These are phyloP conservation scores for Zonitis immaculata DNA, from an alignment of 2,888 invertebrate species.

Conservation along the genomic window DNA sequence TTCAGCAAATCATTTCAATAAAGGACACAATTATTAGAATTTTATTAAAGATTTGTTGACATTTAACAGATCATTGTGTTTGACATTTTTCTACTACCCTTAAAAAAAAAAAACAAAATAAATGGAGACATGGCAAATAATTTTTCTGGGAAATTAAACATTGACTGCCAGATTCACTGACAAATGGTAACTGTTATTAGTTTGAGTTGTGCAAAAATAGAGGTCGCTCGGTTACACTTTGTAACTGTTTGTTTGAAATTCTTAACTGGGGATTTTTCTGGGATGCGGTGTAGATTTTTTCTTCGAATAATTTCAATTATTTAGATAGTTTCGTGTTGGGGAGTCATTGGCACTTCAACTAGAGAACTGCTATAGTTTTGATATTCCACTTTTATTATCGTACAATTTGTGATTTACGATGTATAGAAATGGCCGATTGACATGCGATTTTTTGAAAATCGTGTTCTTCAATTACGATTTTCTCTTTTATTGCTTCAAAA, in stretches of 20 bases:
- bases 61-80: conserved; percentile 1
- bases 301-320: background rate
- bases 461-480: background rate
- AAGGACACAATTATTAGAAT: background rate
- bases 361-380: background rate
- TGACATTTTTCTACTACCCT: conserved; percentile 7
- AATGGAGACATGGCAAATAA: no score
- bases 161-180: no score
- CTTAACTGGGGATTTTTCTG: no score
- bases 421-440: background rate
- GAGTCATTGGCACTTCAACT: background rate
- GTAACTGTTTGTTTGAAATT: no score
- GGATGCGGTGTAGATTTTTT: no score
- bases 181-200: no score
- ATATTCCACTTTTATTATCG: background rate
- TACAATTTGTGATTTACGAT: background rate
- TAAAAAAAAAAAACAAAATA: no score
- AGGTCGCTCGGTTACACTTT: no score
- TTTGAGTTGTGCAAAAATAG: no score
- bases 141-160: no score
- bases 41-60: background rate
- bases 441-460: background rate
- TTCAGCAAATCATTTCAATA: conserved; percentile 8
- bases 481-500: background rate
- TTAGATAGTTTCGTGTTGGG: background rate